These are phyloP conservation scores for Sitta carolinensis DNA, from an alignment of 2,797 vertebrate genomes.

Conservation along the genomic window DNA sequence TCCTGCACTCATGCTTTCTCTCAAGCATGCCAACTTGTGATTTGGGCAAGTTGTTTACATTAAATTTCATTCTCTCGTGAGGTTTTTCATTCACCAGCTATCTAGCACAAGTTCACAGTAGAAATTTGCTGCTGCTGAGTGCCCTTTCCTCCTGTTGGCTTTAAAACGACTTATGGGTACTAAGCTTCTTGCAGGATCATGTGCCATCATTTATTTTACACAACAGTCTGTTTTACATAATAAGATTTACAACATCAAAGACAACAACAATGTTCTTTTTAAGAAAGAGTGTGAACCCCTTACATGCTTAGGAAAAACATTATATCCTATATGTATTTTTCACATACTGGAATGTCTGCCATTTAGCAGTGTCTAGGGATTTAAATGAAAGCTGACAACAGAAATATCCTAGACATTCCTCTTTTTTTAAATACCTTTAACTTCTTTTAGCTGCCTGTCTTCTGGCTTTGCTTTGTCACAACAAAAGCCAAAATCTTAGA, in stretches of 20 bases:
- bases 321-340: constrained; percentile 29
- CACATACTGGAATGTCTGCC: neutral
- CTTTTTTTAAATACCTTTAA: constrained; percentile 24
- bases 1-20: neutral
- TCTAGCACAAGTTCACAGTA: neutral
- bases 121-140: neutral
- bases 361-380: constrained; percentile 28
- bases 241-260: constrained; percentile 62
- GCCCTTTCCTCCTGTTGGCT: constrained; percentile 15
- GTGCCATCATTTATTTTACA: constrained; percentile 47
- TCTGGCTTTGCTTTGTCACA: neutral
- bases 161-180: neutral
- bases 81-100: neutral
- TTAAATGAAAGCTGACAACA: constrained; percentile 56
- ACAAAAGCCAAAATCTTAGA: neutral
- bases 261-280: constrained; percentile 30
- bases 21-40: neutral
- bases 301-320: constrained; percentile 22
- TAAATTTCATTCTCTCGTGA: neutral
- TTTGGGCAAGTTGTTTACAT: neutral
- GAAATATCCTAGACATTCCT: constrained; percentile 24
- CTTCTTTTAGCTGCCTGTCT: constrained; percentile 26
- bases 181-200: constrained; percentile 42
- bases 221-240: constrained; percentile 48
- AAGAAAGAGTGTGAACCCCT: constrained; percentile 24